phyloP scores from a whole-genome alignment of 2,113 vertebrate species.

The Stigmatopora nigra region DNA sequence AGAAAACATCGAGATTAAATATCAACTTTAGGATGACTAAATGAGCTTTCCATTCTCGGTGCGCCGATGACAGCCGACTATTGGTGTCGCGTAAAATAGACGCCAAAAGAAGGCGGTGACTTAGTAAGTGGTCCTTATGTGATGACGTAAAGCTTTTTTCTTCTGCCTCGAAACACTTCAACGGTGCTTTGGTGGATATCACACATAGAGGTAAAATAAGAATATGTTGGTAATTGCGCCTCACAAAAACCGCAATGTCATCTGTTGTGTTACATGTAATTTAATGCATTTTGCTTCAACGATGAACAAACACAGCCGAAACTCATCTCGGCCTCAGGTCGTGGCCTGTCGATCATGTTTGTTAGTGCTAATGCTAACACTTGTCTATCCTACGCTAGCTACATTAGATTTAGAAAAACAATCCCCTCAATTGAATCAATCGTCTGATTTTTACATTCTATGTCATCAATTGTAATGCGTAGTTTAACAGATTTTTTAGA shows the following conservation, averaged over 20 bases:
- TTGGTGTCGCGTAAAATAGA: not conserved
- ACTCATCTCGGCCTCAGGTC: not conserved
- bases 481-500: not conserved
- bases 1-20: not conserved
- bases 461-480: not conserved
- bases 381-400: not conserved
- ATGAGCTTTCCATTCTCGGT: not conserved
- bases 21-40: not conserved
- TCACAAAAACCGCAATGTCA: not conserved
- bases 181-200: not conserved
- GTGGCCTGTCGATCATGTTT: not conserved
- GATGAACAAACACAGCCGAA: not conserved
- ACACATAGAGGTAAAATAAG: not conserved
- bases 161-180: not conserved
- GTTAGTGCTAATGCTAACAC: conserved; percentile 3
- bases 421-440: not conserved
- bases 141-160: not conserved
- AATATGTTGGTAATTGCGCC: no score
- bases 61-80: not conserved
- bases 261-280: not conserved
- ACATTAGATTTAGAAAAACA: not conserved
- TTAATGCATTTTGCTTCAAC: not conserved
- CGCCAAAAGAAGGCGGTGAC: not conserved
- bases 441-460: not conserved
- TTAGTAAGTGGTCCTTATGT: not conserved